Conservation (phyloP, 2,113 vertebrate species). For the Eudyptes chrysolophus region DNA sequence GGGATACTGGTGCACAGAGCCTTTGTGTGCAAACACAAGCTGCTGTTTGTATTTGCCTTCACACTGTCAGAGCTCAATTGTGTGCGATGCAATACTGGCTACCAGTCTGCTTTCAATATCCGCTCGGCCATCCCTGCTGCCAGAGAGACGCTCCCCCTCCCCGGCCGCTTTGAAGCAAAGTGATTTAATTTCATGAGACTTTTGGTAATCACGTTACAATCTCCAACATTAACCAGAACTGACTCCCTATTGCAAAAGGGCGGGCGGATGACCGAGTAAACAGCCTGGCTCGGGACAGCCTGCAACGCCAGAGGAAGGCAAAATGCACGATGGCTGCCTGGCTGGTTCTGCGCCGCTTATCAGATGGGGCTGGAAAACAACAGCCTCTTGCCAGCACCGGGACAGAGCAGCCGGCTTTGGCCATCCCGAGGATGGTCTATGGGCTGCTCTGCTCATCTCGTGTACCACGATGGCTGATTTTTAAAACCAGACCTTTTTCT, state of each 20-base stretch:
- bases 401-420: constrained; percentile 49
- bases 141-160: constrained; percentile 59
- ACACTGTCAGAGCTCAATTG: constrained; percentile 45
- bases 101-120: constrained; percentile 76
- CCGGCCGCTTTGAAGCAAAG: constrained; percentile 81
- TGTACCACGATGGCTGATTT: background rate
- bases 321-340: constrained; percentile 15
- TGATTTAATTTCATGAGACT: constrained; percentile 79
- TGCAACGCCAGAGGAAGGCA: constrained; percentile 10
- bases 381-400: constrained; percentile 30
- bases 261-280: constrained; percentile 31
- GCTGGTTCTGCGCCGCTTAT: background rate
- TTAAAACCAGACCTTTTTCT: background rate
- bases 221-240: constrained; percentile 85
- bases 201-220: constrained; percentile 71
- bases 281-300: constrained; percentile 25
- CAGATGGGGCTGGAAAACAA: constrained; percentile 27
- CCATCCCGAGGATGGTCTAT: background rate
- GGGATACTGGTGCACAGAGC: constrained; percentile 4
- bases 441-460: constrained; percentile 18
- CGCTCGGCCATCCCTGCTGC: constrained; percentile 71
- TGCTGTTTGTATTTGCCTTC: constrained; percentile 51
- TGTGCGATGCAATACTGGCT: constrained; percentile 61
- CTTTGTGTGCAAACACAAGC: constrained; percentile 53
- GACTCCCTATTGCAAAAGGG: constrained; percentile 63